Base-by-base conservation (phyloP, 2,113 vertebrate species). In the Pleuronectes platessa region DNA sequence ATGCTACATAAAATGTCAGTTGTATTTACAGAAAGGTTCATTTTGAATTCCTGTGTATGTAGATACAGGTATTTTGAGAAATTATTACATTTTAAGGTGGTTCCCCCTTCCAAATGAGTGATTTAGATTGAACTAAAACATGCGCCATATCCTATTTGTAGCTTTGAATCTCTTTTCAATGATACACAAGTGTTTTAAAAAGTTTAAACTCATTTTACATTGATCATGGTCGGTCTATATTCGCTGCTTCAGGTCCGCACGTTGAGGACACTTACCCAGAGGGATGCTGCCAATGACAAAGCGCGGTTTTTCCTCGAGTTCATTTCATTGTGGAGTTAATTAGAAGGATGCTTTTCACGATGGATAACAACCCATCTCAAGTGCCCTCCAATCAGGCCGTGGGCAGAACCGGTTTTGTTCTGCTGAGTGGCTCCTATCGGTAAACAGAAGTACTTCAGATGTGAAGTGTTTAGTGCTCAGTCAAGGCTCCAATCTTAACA, bases 381-480 rank as follows among this genome's bases (percentile, higher is more conserved):
- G 77, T 8, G 1, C 15, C 61, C 71, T 86, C 60, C 61, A 37
- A 82, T 72, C 68, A 80, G 66, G 42, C 64, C 27, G 31, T 59
- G 35, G 74, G 55, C 7, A 27, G 45, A 31, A 60, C 51, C 24
- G 54, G n/a, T 71, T 51, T 58, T 58, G 24, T 65, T 85, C 17
- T 0, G 2, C 40, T 13, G 2, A 2, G 20, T 21, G 54, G 26
- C 24, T 67, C 76, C 21, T 79, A 14, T 37, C 23, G 21, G 61
- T 83, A 80, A 74, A 83, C 42, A 71, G 74, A 61, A 49, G 35
- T 40, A 77, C 59, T 58, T 79, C 20, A 60, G 27, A 23, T 1
- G 2, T 4, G 17, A 35, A 61, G 64, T 31, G 31, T 31, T 31
- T 31, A 31, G 31, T 31, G 5, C 31, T 7, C 31, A 31, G 31